These are phyloP conservation scores for Parambassis ranga DNA, from an alignment of 2,797 vertebrate genomes.

Conservation along the genomic window DNA sequence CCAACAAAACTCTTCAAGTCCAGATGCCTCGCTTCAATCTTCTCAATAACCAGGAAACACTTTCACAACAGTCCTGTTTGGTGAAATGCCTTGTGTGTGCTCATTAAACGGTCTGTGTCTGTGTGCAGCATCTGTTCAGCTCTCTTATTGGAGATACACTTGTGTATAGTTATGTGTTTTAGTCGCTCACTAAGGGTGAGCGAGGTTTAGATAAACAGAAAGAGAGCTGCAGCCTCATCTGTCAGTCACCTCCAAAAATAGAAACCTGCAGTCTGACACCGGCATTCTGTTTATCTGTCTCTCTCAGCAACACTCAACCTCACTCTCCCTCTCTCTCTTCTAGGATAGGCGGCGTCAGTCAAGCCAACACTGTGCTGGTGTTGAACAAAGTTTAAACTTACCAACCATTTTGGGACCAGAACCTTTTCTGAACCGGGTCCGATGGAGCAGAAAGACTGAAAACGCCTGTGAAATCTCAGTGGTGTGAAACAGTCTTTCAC, in stretches of 20 bases:
- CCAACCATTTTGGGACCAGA: not conserved
- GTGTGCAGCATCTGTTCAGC: too few species aligned
- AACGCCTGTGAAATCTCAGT: too few species aligned
- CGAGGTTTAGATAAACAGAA: not conserved
- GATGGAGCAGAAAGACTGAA: not conserved
- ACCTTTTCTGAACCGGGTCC: not conserved
- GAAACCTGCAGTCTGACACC: conserved; percentile 22
- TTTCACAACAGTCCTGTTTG: too few species aligned
- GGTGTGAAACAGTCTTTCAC: not conserved
- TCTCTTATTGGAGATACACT: too few species aligned
- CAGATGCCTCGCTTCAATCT: too few species aligned
- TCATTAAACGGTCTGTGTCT: too few species aligned
- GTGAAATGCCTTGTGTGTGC: too few species aligned
- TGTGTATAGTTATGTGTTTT: too few species aligned
- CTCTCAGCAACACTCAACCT: conserved; percentile 9
- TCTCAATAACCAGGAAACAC: too few species aligned
- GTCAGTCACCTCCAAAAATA: conserved; percentile 63
- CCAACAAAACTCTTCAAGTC: too few species aligned
- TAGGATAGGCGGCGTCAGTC: not conserved
- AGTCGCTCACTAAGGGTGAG: too few species aligned
- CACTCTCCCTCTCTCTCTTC: not conserved
- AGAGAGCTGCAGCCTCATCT: conserved; percentile 41
- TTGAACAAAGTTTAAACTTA: not conserved
- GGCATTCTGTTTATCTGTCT: conserved; percentile 16
- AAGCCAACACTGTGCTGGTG: not conserved